Evolutionary conservation across 2,113 vertebrate genomes (phyloP).

Genomic region (Orthonyx spaldingii): DNA sequence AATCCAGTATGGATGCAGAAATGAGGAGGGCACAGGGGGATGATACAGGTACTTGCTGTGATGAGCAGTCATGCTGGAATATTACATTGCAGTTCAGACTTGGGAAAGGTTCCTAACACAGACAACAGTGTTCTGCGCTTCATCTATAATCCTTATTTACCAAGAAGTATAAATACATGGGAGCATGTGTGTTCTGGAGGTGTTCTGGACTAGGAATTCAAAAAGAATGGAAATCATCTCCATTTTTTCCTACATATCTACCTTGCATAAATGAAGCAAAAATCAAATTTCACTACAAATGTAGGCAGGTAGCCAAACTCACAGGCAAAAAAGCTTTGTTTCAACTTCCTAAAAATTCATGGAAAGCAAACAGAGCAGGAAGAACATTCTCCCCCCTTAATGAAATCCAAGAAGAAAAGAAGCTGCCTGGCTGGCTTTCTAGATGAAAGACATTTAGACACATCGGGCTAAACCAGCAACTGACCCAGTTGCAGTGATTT

Average conservation of each 20-base stretch:
- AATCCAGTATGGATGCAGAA: neutral
- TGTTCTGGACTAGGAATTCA: neutral
- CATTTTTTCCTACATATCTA: neutral
- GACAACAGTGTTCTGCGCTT: slow-evolving; percentile 10
- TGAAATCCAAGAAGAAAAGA: neutral
- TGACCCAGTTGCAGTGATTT: neutral
- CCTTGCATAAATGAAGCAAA: neutral
- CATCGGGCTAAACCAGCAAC: neutral
- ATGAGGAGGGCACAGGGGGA: neutral
- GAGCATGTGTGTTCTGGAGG: neutral
- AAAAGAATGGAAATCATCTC: neutral
- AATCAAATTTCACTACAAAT: neutral
- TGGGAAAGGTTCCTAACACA: neutral
- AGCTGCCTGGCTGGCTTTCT: neutral
- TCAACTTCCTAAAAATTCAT: neutral
- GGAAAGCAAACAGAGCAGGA: neutral
- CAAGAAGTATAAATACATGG: neutral
- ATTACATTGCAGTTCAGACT: neutral
- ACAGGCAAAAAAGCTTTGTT: neutral
- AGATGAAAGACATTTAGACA: neutral
- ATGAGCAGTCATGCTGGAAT: slow-evolving; percentile 54
- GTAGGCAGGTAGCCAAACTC: neutral
- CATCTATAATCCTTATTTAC: slow-evolving; percentile 69
- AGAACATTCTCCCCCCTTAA: neutral
- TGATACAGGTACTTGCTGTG: neutral